Evolutionary conservation across 2,888 invertebrate species (phyloP).

Genomic region (Spodoptera picta): DNA sequence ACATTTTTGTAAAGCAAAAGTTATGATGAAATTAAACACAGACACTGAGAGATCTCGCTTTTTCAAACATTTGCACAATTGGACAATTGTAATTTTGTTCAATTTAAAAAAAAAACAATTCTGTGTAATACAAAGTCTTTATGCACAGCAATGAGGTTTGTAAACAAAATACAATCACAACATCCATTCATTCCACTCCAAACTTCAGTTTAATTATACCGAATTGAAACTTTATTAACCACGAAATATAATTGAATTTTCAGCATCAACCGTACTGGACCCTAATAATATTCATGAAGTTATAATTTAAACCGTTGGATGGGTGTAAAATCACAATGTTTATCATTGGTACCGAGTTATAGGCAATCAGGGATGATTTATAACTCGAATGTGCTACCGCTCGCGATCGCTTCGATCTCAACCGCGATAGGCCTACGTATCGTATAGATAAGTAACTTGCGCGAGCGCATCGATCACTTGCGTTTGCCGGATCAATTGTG

Average conservation of each 20-base stretch:
- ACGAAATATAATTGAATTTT: conserved; percentile 5
- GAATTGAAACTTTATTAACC: not conserved
- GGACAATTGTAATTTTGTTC: too few species aligned
- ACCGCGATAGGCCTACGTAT: conserved; percentile 69
- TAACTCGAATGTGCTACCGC: conserved; percentile 74
- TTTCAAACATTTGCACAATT: too few species aligned
- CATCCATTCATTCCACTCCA: too few species aligned
- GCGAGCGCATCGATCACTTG: conserved; percentile 69
- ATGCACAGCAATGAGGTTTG: too few species aligned
- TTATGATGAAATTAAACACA: too few species aligned
- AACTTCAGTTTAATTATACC: too few species aligned
- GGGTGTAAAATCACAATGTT: conserved; percentile 74
- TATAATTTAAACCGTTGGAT: conserved; percentile 56
- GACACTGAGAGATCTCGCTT: too few species aligned
- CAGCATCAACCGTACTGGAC: conserved; percentile 5
- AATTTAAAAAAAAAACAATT: too few species aligned
- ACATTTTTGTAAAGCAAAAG: too few species aligned
- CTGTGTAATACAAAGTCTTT: too few species aligned
- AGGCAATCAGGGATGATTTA: conserved; percentile 80
- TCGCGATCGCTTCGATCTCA: conserved; percentile 67
- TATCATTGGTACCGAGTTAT: conserved; percentile 76
- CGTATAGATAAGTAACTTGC: conserved; percentile 56
- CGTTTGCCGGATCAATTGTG: conserved; percentile 60
- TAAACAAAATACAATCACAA: too few species aligned
- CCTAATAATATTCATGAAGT: conserved; percentile 61